phyloP scores from a whole-genome alignment of 1,140 invertebrate genomes.

The Heliconius eleuchia region DNA sequence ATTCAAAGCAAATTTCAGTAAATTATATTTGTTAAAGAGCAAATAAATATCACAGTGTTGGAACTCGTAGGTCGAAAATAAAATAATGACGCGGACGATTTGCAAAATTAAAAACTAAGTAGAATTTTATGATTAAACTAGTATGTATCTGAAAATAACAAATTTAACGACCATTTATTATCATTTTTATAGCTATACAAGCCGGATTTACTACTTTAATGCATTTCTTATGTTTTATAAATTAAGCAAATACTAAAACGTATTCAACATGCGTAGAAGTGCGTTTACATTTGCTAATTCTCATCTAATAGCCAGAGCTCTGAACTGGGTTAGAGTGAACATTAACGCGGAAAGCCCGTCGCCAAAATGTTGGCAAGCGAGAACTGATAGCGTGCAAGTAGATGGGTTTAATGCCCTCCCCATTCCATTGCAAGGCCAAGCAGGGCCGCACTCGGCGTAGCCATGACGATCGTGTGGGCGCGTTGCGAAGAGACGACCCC shows the following conservation, averaged over 20 bases:
- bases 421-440: constrained; percentile 78
- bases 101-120: background rate
- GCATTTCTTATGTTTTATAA: constrained; percentile 10
- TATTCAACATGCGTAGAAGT: constrained; percentile 3
- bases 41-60: too few relatives aligned
- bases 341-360: constrained; percentile 68
- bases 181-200: background rate
- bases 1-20: background rate
- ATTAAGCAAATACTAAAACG: constrained; percentile 1
- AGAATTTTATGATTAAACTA: background rate
- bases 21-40: too few relatives aligned
- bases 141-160: background rate
- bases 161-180: background rate
- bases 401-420: constrained; percentile 78
- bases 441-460: constrained; percentile 75
- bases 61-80: too few relatives aligned
- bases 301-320: constrained; percentile 31
- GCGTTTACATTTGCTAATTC: constrained; percentile 15
- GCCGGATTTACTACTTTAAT: background rate
- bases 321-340: constrained; percentile 49
- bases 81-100: background rate
- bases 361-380: constrained; percentile 70
- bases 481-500: constrained; percentile 69
- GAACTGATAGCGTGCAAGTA: constrained; percentile 74
- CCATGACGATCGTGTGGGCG: constrained; percentile 71